phyloP scores from a whole-genome alignment of 2,888 invertebrate species.

The Eristalis intricaria region DNA sequence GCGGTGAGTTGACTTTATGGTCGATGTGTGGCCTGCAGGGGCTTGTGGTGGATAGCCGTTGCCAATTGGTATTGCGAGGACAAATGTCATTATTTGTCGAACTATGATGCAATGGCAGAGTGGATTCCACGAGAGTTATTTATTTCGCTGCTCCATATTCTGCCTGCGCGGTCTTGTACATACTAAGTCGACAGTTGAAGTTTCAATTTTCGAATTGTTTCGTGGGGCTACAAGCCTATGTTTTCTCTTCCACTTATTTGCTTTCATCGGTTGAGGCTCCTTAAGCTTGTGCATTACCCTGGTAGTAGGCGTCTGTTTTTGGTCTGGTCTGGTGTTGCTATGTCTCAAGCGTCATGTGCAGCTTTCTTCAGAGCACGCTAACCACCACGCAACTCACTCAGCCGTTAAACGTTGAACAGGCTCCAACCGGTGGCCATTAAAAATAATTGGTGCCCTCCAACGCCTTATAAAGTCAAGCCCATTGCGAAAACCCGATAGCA shows the following conservation, averaged over 20 bases:
- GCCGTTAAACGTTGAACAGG: background rate
- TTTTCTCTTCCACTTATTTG: no score
- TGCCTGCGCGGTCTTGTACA: background rate
- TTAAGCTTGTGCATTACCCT: no score
- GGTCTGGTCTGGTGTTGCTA: no score
- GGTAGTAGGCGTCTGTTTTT: no score
- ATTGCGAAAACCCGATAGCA: background rate
- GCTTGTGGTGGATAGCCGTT: background rate
- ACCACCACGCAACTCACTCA: background rate
- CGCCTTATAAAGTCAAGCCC: background rate
- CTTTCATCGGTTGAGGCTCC: no score
- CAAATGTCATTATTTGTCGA: background rate
- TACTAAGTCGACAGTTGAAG: background rate
- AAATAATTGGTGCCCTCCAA: constrained; percentile 2
- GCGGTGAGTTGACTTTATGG: constrained; percentile 16
- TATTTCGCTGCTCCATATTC: background rate
- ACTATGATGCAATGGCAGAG: background rate
- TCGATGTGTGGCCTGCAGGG: background rate
- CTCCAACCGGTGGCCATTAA: background rate
- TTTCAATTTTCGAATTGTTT: background rate
- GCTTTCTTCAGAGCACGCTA: background rate
- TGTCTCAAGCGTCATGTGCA: no score
- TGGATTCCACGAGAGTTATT: background rate
- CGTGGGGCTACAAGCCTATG: no score
- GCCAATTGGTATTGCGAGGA: constrained; percentile 1